A percentile compares a stretch with the other conserved stretches of the same genome.
These are phyloP conservation scores for Boulengeromyrus knoepffleri DNA, from an alignment of 2,113 vertebrate genomes.

Conservation along the genomic window DNA sequence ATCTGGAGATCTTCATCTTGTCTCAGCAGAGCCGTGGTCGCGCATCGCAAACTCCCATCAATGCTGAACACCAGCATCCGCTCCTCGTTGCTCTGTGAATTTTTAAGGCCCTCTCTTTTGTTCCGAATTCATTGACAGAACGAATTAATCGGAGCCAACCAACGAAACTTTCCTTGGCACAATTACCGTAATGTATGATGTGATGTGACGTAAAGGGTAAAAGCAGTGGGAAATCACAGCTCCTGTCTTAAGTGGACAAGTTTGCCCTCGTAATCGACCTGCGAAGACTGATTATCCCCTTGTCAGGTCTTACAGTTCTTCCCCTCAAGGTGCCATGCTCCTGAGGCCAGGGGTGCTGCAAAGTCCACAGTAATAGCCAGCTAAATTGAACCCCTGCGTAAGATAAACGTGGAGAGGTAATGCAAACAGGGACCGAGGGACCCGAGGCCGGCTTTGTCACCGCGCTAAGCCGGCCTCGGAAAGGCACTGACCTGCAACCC, in stretches of 20 bases:
- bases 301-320: background rate
- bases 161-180: background rate
- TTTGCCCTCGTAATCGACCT: slow-evolving; percentile 5
- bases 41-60: background rate
- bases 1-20: background rate
- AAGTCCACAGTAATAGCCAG: background rate
- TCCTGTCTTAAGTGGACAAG: slow-evolving; percentile 13
- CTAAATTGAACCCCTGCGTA: slow-evolving; percentile 10
- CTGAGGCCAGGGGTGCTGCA: background rate
- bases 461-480: slow-evolving; percentile 16
- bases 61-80: background rate
- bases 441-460: background rate
- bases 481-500: slow-evolving; percentile 12
- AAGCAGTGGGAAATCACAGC: background rate
- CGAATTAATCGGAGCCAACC: background rate
- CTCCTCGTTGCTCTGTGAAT: background rate
- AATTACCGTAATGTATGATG: slow-evolving; percentile 20
- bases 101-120: background rate
- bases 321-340: background rate
- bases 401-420: slow-evolving; percentile 3
- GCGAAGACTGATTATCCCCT: slow-evolving; percentile 1
- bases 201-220: background rate
- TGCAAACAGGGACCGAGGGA: background rate
- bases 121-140: background rate
- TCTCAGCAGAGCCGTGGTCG: background rate